A percentile compares a stretch with the other conserved stretches of the same genome.
phyloP scores from a whole-genome alignment of 2,113 vertebrate species.

The Urocolius indicus region DNA sequence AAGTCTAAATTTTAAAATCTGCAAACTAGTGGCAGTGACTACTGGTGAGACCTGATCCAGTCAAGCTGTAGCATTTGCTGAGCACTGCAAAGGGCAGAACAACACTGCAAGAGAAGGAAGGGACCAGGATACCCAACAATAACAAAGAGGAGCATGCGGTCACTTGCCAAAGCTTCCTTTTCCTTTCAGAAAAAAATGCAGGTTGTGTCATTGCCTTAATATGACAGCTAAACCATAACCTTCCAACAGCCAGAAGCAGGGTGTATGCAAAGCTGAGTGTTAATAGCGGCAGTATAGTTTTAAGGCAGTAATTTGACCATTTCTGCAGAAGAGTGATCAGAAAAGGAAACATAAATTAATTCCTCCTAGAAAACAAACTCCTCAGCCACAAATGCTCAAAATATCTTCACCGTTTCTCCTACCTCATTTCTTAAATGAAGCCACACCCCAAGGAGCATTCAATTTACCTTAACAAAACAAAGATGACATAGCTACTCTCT shows the following conservation, averaged over 20 bases:
- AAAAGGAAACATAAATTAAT: neutral
- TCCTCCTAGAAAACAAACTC: neutral
- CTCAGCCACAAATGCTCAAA: neutral
- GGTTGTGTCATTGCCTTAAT: neutral
- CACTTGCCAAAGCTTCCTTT: neutral
- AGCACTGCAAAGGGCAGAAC: neutral
- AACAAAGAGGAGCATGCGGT: neutral
- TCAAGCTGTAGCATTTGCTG: neutral
- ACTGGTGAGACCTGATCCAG: neutral
- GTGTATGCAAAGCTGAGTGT: too few species aligned
- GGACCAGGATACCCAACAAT: neutral
- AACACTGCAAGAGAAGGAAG: neutral
- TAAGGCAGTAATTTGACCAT: neutral
- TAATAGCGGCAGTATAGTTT: neutral
- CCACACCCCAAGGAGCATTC: neutral
- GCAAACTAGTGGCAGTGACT: constrained; percentile 2
- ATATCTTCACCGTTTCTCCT: neutral
- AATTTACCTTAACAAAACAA: constrained; percentile 12
- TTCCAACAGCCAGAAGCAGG: neutral
- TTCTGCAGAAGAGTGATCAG: neutral
- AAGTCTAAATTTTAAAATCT: constrained; percentile 6
- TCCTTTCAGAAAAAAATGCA: neutral
- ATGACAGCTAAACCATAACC: neutral
- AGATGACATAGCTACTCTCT: neutral
- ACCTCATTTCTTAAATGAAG: neutral